Conservation (phyloP, 2,888 invertebrate species). For the Gymnosoma rotundatum region DNA sequence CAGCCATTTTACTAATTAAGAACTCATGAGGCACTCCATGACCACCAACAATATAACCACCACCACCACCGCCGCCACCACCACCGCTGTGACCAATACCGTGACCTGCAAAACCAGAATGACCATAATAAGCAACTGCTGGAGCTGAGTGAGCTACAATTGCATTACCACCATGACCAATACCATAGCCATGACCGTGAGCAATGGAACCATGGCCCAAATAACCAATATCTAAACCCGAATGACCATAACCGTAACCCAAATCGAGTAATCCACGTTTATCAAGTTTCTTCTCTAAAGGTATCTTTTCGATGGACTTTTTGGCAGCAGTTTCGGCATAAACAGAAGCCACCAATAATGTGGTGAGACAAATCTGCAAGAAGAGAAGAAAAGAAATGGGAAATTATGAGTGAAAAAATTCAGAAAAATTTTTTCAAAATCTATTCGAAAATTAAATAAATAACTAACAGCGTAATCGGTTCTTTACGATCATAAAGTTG, state of each 20-base stretch:
- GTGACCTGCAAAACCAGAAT: slow-evolving; percentile 72
- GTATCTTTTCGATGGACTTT: slow-evolving; percentile 85
- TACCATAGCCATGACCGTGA: slow-evolving; percentile 79
- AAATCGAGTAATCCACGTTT: slow-evolving; percentile 91
- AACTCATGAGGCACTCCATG: slow-evolving; percentile 76
- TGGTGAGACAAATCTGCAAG: slow-evolving; percentile 87
- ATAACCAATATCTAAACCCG: slow-evolving; percentile 89
- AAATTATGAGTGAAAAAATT: neutral
- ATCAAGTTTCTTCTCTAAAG: slow-evolving; percentile 89
- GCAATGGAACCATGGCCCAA: slow-evolving; percentile 86
- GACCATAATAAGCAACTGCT: slow-evolving; percentile 72
- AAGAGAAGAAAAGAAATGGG: neutral
- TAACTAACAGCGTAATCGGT: too few species aligned
- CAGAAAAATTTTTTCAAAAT: too few species aligned
- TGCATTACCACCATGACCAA: slow-evolving; percentile 65
- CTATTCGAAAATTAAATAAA: too few species aligned
- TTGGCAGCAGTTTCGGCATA: slow-evolving; percentile 85
- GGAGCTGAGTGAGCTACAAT: slow-evolving; percentile 76
- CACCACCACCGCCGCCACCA: slow-evolving; percentile 72
- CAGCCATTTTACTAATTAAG: slow-evolving; percentile 83
- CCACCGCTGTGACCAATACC: slow-evolving; percentile 72
- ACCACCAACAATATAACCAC: slow-evolving; percentile 55
- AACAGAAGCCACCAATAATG: slow-evolving; percentile 88
- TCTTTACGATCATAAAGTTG: too few species aligned
- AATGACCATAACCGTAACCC: slow-evolving; percentile 90